phyloP scores from a whole-genome alignment of 2,797 vertebrate species.

The Fistularia tabacaria region DNA sequence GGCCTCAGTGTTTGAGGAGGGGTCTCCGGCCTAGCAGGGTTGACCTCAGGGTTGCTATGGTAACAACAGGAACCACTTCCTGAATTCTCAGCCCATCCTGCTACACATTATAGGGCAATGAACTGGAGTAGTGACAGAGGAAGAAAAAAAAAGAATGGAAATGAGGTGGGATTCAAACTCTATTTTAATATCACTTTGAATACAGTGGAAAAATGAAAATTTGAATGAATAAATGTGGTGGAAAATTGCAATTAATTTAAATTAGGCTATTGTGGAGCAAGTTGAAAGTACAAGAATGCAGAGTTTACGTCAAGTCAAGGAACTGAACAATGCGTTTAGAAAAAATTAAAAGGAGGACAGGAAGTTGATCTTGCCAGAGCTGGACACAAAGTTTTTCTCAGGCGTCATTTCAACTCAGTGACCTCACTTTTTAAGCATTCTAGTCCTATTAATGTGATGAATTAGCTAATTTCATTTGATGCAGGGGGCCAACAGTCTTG shows the following conservation, averaged over 20 bases:
- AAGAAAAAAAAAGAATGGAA: constrained; percentile 16
- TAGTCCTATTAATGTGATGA: neutral
- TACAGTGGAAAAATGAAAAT: constrained; percentile 3
- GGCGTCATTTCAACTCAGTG: neutral
- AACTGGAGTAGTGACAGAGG: constrained; percentile 16
- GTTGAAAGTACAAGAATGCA: neutral
- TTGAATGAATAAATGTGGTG: neutral
- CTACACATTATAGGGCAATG: constrained; percentile 38
- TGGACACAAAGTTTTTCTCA: neutral
- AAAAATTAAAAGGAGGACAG: neutral
- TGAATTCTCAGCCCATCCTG: constrained; percentile 62
- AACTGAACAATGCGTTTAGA: neutral
- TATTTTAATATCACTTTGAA: constrained; percentile 15
- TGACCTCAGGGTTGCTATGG: constrained; percentile 68
- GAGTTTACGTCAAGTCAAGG: neutral
- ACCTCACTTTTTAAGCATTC: neutral
- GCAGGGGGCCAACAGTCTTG: no score
- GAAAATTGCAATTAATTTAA: neutral
- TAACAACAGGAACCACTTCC: constrained; percentile 70
- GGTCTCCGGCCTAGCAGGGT: constrained; percentile 65
- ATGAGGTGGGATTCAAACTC: neutral
- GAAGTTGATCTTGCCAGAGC: neutral
- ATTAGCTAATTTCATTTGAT: neutral
- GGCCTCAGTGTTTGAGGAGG: constrained; percentile 73
- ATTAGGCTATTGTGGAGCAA: constrained; percentile 7